These are phyloP conservation scores for Clarias batrachus DNA, from an alignment of 2,113 vertebrate species.

Conservation along the genomic window DNA sequence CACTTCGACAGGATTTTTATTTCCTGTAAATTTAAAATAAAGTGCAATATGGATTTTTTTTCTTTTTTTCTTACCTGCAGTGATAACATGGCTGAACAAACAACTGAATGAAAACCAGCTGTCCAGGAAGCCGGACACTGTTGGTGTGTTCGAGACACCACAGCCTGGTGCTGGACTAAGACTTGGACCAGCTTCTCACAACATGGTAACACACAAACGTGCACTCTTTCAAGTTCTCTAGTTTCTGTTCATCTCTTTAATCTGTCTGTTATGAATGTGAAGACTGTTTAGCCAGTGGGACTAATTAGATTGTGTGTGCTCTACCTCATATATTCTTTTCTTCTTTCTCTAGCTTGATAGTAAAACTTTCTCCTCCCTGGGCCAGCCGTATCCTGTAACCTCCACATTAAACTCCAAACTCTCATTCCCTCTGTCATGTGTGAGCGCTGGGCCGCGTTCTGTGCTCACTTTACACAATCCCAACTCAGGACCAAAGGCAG, in stretches of 20 bases:
- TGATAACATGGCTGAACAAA: constrained; percentile 94
- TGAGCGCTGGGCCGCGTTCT: constrained; percentile 52
- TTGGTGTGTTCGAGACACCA: constrained; percentile 63
- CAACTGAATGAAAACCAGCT: constrained; percentile 90
- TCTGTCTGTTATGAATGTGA: neutral
- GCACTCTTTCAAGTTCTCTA: neutral
- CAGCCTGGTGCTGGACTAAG: constrained; percentile 56
- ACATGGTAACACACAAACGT: constrained; percentile 66
- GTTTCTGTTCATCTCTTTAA: neutral
- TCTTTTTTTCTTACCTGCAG: constrained; percentile 61
- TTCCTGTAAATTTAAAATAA: neutral
- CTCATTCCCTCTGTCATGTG: constrained; percentile 56
- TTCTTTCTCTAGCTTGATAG: constrained; percentile 67
- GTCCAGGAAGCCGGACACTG: constrained; percentile 67
- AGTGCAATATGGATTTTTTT: neutral
- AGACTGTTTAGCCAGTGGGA: neutral
- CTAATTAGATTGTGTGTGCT: neutral
- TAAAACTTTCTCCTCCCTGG: constrained; percentile 66
- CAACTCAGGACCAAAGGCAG: constrained; percentile 71
- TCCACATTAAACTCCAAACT: constrained; percentile 73
- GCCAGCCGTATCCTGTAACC: constrained; percentile 70
- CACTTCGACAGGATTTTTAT: neutral
- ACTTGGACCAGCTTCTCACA: constrained; percentile 64
- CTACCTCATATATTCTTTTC: constrained; percentile 2
- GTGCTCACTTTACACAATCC: constrained; percentile 53